phyloP scores from a whole-genome alignment of 2,113 vertebrate species.

The Lethenteron reissneri region DNA sequence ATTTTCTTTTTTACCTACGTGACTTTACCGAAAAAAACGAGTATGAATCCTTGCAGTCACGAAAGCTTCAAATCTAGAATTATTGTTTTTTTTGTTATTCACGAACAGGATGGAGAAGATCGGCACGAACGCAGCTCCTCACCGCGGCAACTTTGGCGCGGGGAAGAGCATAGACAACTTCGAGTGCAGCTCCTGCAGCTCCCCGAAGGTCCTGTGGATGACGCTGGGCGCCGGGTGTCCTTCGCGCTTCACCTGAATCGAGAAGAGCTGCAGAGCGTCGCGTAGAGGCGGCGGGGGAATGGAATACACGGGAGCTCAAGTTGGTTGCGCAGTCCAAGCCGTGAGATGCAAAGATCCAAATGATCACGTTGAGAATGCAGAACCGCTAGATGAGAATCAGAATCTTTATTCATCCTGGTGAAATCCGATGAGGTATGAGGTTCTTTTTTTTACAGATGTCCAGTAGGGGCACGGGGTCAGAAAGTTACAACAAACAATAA shows the following conservation, averaged over 20 bases:
- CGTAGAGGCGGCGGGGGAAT: background rate
- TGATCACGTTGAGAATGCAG: background rate
- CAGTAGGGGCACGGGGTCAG: background rate
- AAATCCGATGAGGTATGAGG: background rate
- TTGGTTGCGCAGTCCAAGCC: background rate
- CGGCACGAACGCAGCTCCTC: constrained; percentile 8
- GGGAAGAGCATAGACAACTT: constrained; percentile 70
- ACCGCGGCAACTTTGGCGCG: constrained; percentile 69
- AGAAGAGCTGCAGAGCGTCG: constrained; percentile 32
- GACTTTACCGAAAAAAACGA: no score
- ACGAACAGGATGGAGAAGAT: background rate
- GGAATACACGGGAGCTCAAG: background rate
- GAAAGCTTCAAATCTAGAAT: no score
- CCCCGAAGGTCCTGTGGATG: constrained; percentile 72
- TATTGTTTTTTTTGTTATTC: no score
- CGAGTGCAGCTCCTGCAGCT: constrained; percentile 81
- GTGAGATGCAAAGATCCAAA: background rate
- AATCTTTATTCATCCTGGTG: background rate
- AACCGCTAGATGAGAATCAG: background rate
- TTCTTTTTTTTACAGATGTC: background rate
- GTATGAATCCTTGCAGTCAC: no score
- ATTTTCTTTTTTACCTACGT: no score
- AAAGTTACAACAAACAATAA: no score
- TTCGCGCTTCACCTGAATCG: constrained; percentile 68
- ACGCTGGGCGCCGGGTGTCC: constrained; percentile 29